Base-by-base conservation (phyloP, 2,113 vertebrate genomes). In the Ptychochromis oligacanthus region DNA sequence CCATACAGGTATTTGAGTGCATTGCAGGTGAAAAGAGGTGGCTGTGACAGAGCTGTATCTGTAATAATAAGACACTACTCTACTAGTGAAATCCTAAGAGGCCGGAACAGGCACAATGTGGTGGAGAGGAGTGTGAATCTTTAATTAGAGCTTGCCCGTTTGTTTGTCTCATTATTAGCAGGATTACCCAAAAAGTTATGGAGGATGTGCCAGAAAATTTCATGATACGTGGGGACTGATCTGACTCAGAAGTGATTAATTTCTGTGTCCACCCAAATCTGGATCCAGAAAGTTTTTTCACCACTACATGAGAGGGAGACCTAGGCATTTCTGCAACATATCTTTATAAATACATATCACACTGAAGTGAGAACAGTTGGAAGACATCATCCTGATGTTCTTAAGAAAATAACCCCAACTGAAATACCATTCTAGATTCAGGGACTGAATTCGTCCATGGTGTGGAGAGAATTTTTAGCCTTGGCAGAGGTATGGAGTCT, bases 371-470 rank as follows among this genome's bases (percentile, higher is more conserved):
- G 10, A 49, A 70, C 11, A 70, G 28, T 28, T 49, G 36, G 36
- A 8, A 36, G 8, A 36, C 46, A 17, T 49, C 14, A 7, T 17
- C 15, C 46, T 49, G 46, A 49, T 17, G 46, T 49, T 49, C 15
- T 49, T 52, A 31, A 26, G 0, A 52, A 70, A 67, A 12, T 5
- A 11, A 0, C 10, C 40, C 64, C 0, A n/a, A 28, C 24, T 0
- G 17, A 28, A 70, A 6, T 49, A 0, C 64, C 22, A 17, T 38
- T 22, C 22, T 1, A 0, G n/a, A 0, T 38, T n/a, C 13, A 5
- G n/a, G 62, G 38, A 36, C 36, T 36, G 6, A 36, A 6, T 5
- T 36, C 36, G 7, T 8, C 4, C 36, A 6, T 7, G 36, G 6
- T 36, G 36, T 36, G 36, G 36, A 7, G 6, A 6, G 36, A 36